A percentile compares a stretch with the other conserved stretches of the same genome.
These are phyloP conservation scores for Microcebus griseorufus DNA, from an alignment of 2,113 vertebrate genomes.

Conservation along the genomic window DNA sequence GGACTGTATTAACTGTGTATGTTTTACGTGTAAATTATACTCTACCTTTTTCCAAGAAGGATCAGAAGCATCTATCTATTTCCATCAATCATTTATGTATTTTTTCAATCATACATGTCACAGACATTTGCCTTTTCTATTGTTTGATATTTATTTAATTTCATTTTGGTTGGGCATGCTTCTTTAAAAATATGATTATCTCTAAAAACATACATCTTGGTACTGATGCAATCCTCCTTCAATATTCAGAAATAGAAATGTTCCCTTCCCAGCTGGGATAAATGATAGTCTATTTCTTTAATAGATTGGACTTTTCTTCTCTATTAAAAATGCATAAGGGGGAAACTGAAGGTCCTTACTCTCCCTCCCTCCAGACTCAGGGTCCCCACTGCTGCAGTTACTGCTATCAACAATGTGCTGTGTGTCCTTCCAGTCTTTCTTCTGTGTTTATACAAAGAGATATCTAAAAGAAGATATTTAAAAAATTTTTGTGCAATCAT, in stretches of 20 bases:
- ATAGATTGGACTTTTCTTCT: neutral
- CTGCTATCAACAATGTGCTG: neutral
- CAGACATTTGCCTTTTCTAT: neutral
- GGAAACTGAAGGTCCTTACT: neutral
- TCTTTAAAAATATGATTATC: neutral
- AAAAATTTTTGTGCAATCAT: neutral
- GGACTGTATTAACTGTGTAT: neutral
- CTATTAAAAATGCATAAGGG: neutral
- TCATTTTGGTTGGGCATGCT: neutral
- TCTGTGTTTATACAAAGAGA: neutral
- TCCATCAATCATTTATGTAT: neutral
- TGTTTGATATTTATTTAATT: neutral
- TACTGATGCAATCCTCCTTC: neutral
- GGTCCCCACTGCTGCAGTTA: too few relatives aligned
- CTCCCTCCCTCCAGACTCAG: neutral
- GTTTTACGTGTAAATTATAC: neutral
- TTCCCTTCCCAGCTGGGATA: neutral
- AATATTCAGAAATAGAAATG: conserved; percentile 12
- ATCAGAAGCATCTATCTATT: neutral
- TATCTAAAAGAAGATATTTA: neutral
- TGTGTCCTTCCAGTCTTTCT: neutral
- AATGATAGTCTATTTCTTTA: neutral
- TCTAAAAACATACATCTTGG: neutral
- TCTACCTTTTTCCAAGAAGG: neutral
- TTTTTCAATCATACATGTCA: neutral